phyloP scores from a whole-genome alignment of 2,888 invertebrate species.

The Lithophane semibrunnea region DNA sequence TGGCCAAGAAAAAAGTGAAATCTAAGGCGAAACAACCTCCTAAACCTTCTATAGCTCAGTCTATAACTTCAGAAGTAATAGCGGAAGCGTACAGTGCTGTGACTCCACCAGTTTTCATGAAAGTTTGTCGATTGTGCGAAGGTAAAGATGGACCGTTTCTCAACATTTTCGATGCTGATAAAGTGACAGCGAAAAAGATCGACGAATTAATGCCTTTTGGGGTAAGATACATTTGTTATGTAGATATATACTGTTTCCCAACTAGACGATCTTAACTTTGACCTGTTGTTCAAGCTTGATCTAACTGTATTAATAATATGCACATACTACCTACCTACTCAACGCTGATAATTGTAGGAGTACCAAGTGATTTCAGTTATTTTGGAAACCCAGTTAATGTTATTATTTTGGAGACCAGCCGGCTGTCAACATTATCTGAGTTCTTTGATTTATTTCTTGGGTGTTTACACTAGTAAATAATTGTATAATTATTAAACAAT shows the following conservation, averaged over 20 bases:
- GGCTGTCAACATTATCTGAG: neutral
- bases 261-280: neutral
- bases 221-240: conserved; percentile 73
- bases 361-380: conserved; percentile 8
- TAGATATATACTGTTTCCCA: neutral
- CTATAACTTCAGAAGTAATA: conserved; percentile 70
- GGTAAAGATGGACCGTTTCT: conserved; percentile 87
- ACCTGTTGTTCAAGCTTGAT: neutral
- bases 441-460: neutral
- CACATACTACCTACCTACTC: neutral
- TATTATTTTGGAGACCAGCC: neutral
- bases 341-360: neutral
- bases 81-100: conserved; percentile 72
- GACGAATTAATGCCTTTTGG: conserved; percentile 86
- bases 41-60: conserved; percentile 62
- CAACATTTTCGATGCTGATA: conserved; percentile 86
- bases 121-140: conserved; percentile 87
- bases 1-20: conserved; percentile 81
- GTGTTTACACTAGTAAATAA: neutral
- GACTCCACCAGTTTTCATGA: conserved; percentile 75
- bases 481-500: neutral
- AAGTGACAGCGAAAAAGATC: conserved; percentile 85
- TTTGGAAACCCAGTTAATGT: neutral
- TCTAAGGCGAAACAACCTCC: conserved; percentile 65
- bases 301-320: neutral